A percentile compares a stretch with the other conserved stretches of the same genome.
Evolutionary conservation across 2,113 vertebrate genomes (phyloP).

Genomic region (Octodon degus): DNA sequence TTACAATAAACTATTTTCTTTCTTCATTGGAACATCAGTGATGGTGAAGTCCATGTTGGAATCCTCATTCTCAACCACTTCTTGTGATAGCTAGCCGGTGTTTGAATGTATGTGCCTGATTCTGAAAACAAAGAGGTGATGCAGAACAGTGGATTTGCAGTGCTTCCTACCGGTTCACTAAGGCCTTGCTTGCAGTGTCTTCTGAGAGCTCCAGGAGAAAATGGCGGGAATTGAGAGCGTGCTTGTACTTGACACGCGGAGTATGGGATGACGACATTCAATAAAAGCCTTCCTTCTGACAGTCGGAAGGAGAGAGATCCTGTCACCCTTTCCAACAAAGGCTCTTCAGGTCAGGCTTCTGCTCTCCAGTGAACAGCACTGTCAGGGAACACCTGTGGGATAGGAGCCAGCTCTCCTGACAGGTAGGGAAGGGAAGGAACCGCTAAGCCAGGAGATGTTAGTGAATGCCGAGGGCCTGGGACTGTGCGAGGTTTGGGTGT

Average conservation of each 20-base stretch:
- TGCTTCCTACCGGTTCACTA: not conserved
- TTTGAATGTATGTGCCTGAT: not conserved
- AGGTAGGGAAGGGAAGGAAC: not conserved
- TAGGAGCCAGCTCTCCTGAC: not conserved
- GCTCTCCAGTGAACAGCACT: not conserved
- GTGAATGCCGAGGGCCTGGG: not conserved
- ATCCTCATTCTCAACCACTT: not conserved
- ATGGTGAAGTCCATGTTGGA: not conserved
- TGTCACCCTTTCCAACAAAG: not conserved
- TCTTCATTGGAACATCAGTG: not conserved
- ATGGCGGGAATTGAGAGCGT: not conserved
- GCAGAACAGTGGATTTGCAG: not conserved
- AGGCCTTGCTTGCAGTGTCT: not conserved
- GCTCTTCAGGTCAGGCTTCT: not conserved
- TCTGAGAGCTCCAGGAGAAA: not conserved
- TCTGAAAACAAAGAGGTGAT: slow-evolving; percentile 2
- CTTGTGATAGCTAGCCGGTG: not conserved
- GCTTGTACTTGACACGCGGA: not conserved
- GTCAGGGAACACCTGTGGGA: not conserved
- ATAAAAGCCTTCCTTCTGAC: not conserved
- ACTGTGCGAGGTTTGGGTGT: not conserved
- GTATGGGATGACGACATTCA: not conserved
- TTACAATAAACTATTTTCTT: not conserved
- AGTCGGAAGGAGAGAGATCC: not conserved
- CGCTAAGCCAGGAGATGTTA: not conserved